Evolutionary conservation across 2,113 vertebrate species (phyloP).

Genomic region (Ornithorhynchus anatinus): DNA sequence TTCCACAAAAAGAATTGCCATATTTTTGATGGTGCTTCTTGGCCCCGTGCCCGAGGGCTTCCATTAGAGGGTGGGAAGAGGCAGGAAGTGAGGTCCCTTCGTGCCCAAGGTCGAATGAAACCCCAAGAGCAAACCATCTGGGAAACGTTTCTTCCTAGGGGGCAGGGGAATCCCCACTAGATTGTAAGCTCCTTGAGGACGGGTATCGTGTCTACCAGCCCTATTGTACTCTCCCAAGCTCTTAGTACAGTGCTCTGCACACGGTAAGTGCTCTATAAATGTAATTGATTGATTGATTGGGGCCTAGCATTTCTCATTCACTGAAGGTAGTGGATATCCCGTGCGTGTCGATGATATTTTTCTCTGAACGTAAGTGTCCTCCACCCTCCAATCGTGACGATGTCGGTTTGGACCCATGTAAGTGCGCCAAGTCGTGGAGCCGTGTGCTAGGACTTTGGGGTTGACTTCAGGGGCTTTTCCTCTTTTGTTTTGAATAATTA

Average conservation of each 20-base stretch:
- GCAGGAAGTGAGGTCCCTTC: too few relatives aligned
- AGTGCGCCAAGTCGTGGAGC: background rate
- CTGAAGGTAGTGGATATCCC: background rate
- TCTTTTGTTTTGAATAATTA: background rate
- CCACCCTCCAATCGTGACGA: conserved; percentile 2
- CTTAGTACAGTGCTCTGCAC: too few relatives aligned
- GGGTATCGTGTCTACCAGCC: background rate
- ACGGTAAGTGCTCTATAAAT: too few relatives aligned
- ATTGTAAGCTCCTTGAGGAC: background rate
- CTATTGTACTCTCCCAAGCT: background rate
- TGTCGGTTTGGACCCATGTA: background rate
- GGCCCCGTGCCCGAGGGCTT: background rate
- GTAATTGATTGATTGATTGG: background rate
- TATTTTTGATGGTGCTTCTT: background rate
- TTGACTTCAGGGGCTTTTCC: background rate
- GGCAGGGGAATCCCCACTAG: too few relatives aligned
- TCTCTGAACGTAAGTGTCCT: background rate
- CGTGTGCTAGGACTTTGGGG: background rate
- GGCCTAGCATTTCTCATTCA: background rate
- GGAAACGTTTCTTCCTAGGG: conserved; percentile 18
- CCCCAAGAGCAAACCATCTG: background rate
- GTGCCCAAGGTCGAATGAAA: fast-evolving
- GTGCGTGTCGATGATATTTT: background rate
- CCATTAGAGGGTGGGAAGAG: background rate
- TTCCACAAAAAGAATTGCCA: background rate